Conservation (phyloP, 2,797 vertebrate genomes). For the Heteromormyrus szaboi region DNA sequence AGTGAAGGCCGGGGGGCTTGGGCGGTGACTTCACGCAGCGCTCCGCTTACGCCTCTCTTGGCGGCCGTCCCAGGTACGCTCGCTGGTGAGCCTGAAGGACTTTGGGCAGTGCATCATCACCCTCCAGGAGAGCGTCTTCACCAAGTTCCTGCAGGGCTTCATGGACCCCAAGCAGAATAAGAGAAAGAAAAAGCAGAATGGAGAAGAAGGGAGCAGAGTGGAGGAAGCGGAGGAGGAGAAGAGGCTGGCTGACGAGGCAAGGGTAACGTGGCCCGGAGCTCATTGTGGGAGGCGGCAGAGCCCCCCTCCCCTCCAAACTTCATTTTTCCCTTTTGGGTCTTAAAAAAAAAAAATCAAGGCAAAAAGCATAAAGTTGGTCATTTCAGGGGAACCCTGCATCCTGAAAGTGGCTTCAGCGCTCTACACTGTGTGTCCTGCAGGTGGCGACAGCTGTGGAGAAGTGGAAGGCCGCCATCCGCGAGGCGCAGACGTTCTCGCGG, state of each 20-base stretch:
- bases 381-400: neutral
- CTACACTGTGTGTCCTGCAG: conserved; percentile 51
- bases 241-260: conserved; percentile 89
- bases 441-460: conserved; percentile 91
- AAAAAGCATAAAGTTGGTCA: neutral
- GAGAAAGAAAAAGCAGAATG: conserved; percentile 57
- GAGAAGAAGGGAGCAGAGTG: conserved; percentile 73
- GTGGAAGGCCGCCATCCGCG: conserved; percentile 85
- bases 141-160: conserved; percentile 96
- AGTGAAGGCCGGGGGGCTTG: neutral
- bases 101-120: conserved; percentile 88
- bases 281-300: neutral
- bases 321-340: neutral
- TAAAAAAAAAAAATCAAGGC: neutral
- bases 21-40: neutral
- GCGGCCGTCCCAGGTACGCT: conserved; percentile 60
- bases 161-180: conserved; percentile 98
- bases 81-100: conserved; percentile 79
- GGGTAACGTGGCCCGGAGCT: conserved; percentile 56
- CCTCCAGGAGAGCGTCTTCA: conserved; percentile 89
- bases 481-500: conserved; percentile 93
- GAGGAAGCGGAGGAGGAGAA: conserved; percentile 95
- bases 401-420: neutral
- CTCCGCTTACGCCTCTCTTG: neutral
- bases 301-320: neutral